A percentile compares a stretch with the other conserved stretches of the same genome.
Evolutionary conservation across 2,113 vertebrate species (phyloP).

Genomic region (Thinocorus orbignyianus): DNA sequence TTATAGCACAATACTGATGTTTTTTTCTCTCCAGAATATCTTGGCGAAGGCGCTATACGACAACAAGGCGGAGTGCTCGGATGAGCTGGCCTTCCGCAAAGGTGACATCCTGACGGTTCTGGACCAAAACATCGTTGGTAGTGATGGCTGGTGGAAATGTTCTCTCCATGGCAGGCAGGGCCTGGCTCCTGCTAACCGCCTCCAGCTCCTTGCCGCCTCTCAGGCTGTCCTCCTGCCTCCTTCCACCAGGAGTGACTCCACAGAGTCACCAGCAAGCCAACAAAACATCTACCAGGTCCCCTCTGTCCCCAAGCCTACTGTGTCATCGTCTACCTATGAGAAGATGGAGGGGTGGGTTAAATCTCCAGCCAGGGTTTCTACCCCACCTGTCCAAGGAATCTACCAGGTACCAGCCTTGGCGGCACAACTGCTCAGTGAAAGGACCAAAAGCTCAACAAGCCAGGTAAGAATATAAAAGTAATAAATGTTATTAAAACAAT

Average conservation of each 20-base stretch:
- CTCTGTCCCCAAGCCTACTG: neutral
- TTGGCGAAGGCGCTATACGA: conserved; percentile 91
- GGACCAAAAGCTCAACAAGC: conserved; percentile 26
- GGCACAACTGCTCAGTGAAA: conserved; percentile 69
- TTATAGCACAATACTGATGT: accelerated
- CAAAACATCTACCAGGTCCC: conserved; percentile 81
- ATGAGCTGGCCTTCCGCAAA: conserved; percentile 89
- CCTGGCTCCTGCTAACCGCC: conserved; percentile 90
- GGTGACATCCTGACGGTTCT: conserved; percentile 89
- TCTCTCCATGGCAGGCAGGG: conserved; percentile 85
- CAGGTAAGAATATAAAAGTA: conserved; percentile 71
- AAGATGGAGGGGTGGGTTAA: conserved; percentile 82
- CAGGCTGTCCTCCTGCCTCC: neutral
- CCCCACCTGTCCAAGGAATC: neutral
- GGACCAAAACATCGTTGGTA: conserved; percentile 77
- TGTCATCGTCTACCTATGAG: conserved; percentile 69
- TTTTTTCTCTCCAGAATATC: conserved; percentile 72
- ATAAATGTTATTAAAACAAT: accelerated
- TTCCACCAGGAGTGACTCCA: accelerated
- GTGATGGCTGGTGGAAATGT: conserved; percentile 92
- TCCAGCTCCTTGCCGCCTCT: conserved; percentile 73
- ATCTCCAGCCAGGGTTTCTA: conserved; percentile 6
- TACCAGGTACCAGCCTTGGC: conserved; percentile 63
- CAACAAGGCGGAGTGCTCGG: conserved; percentile 87
- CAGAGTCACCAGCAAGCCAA: neutral